Evolutionary conservation across 2,888 invertebrate genomes (phyloP).

Genomic region (Ecliptopera silaceata): DNA sequence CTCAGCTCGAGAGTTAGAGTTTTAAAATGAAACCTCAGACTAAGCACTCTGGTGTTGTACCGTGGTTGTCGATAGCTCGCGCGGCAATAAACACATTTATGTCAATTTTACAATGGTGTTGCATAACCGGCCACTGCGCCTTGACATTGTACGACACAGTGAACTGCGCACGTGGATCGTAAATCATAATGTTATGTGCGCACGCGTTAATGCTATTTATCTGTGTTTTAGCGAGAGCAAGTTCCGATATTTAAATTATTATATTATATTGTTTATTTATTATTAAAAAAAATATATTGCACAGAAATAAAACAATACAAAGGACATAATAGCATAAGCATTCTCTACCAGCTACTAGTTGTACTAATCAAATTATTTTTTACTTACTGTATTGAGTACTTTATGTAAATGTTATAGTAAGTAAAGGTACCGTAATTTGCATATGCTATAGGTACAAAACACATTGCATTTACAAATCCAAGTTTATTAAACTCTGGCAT

Average conservation of each 20-base stretch:
- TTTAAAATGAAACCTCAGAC: too few relatives aligned
- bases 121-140: conserved; percentile 68
- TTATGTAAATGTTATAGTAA: not conserved
- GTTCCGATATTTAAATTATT: not conserved
- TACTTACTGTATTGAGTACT: not conserved
- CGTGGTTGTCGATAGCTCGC: conserved; percentile 43
- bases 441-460: not conserved
- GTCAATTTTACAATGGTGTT: conserved; percentile 73
- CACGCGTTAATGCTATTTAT: conserved; percentile 39
- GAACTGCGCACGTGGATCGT: conserved; percentile 75
- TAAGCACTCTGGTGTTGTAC: conserved; percentile 35
- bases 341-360: too few relatives aligned
- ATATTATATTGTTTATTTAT: too few relatives aligned
- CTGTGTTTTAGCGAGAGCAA: conserved; percentile 30
- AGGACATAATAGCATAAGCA: too few relatives aligned
- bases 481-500: conserved; percentile 10
- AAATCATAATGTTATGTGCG: conserved; percentile 60
- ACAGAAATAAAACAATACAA: too few relatives aligned
- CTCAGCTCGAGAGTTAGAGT: too few relatives aligned
- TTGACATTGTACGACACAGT: conserved; percentile 78
- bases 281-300: too few relatives aligned
- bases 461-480: not conserved
- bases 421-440: not conserved
- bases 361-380: too few relatives aligned
- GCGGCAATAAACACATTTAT: conserved; percentile 66